Base-by-base conservation (phyloP, 2,888 invertebrate genomes). In the Ormyrus labotus region DNA sequence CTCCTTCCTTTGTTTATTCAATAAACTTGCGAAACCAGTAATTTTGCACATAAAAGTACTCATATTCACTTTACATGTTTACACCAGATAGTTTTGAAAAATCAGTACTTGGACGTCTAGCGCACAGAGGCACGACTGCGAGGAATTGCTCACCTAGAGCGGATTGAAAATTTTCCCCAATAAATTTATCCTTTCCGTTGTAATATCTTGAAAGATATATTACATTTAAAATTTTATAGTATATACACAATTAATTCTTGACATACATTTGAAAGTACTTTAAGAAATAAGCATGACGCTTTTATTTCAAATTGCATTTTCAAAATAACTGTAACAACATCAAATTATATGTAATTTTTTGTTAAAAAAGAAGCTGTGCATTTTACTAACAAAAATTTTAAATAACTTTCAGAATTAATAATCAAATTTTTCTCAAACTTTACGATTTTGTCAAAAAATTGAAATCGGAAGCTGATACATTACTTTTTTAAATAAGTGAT, bases 31-130 rank as follows among this genome's bases (percentile, higher is more conserved):
- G 61, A 81, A 82, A 47, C 11, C 45, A 64, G 48, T 19, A 64
- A 64, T 64, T 47, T 64, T 57, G 55, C 19, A 73, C 61, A 34
- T n/a, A 57, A 64, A 73, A 64, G 13, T 75, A 75, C 60, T 53
- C 34, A 11, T 65, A 58, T 74, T 11, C 34, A 58, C 48, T 65
- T 58, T 50, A 75, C 51, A 53, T 61, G 47, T 55, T 61, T 69
- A 45, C 47, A 68, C 67, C 61, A 76, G 53, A 61, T 19, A 68
- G 64, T 45, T 55, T 50, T 64, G 77, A 75, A 81, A 78, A 82
- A 84, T 87, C 84, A 87, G 86, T 87, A 85, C 85, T 87, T 85
- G 83, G 84, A 85, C 85, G 85, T 87, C 83, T 85, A 83, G 84
- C 86, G 85, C 86, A 85, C 82, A 19, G 75, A 84, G 84, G 81